phyloP scores from a whole-genome alignment of 1,140 invertebrate genomes.

The Plectus sambesii region DNA sequence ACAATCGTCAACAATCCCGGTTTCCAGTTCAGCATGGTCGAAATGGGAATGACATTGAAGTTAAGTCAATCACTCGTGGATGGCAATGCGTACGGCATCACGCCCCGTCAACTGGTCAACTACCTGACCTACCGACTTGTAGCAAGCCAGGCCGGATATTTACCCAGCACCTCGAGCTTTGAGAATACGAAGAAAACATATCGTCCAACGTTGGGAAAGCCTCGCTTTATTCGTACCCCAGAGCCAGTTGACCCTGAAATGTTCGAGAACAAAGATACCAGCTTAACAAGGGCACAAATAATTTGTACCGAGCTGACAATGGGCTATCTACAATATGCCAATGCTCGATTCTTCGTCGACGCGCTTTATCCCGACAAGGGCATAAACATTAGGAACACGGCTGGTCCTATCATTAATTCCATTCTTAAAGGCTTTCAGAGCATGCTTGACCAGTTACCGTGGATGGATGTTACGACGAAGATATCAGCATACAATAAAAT shows the following conservation, averaged over 20 bases:
- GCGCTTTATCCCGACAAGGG: constrained; percentile 16
- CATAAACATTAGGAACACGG: constrained; percentile 15
- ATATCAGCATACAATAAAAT: constrained; percentile 21
- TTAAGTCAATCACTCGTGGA: constrained; percentile 8
- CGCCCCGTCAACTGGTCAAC: constrained; percentile 25
- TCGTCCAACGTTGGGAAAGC: too few species aligned
- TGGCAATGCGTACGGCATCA: constrained; percentile 11
- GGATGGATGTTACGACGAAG: constrained; percentile 21
- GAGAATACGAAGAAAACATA: too few species aligned
- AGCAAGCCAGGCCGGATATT: constrained; percentile 15
- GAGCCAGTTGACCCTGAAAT: too few species aligned
- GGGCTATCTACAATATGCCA: constrained; percentile 14
- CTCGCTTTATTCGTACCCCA: constrained; percentile 13
- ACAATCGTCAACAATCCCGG: background rate
- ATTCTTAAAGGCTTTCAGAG: constrained; percentile 23
- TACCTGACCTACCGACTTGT: constrained; percentile 34
- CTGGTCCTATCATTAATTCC: constrained; percentile 19
- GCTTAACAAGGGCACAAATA: too few species aligned
- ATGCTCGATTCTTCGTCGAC: constrained; percentile 23
- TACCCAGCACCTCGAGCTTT: constrained; percentile 11
- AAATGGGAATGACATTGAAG: constrained; percentile 9
- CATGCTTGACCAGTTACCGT: constrained; percentile 24
- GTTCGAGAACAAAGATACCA: too few species aligned
- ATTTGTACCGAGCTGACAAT: constrained; percentile 13
- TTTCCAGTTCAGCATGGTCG: constrained; percentile 18